These are phyloP conservation scores for Pangasius macronema DNA, from an alignment of 2,797 vertebrate genomes.

Conservation along the genomic window DNA sequence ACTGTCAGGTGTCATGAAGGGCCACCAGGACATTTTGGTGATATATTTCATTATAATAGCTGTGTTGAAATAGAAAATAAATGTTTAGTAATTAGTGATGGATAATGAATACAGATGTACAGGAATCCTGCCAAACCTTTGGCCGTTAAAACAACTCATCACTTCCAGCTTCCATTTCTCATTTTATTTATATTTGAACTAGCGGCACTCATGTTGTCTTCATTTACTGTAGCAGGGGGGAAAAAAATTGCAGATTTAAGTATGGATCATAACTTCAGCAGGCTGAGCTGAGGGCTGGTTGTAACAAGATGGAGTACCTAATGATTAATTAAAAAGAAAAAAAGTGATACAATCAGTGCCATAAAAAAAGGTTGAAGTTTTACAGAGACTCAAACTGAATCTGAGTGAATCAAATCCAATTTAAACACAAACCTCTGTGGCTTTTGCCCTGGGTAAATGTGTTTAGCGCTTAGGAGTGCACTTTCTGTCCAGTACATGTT, in stretches of 20 bases:
- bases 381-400: background rate
- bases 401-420: background rate
- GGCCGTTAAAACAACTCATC: background rate
- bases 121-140: background rate
- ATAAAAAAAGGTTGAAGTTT: background rate
- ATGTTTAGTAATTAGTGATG: background rate
- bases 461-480: background rate
- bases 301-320: background rate
- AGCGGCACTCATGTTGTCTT: background rate
- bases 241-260: background rate
- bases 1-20: background rate
- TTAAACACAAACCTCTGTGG: background rate
- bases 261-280: background rate
- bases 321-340: background rate
- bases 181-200: constrained; percentile 15
- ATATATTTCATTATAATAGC: background rate
- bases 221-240: background rate
- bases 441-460: background rate
- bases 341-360: background rate
- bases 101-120: background rate
- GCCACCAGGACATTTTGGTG: background rate
- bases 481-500: constrained; percentile 1
- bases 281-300: background rate
- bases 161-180: background rate
- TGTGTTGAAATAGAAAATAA: background rate